These are phyloP conservation scores for Smittia sp. DNA, from an alignment of 2,888 invertebrate species.

Conservation along the genomic window DNA sequence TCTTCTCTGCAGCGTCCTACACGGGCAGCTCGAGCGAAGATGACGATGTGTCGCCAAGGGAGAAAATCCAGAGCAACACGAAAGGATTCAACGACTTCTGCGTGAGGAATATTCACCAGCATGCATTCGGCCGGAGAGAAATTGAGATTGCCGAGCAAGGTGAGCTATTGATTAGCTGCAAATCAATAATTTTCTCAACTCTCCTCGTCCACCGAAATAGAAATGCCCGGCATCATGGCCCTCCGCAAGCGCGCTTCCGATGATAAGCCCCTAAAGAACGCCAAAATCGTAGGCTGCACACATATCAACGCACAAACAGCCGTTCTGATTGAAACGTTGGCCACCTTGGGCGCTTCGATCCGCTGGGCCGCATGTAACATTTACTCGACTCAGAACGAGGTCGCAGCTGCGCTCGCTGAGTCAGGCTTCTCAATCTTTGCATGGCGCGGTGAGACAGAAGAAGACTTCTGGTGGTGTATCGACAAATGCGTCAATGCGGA, in stretches of 20 bases:
- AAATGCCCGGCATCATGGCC: constrained; percentile 98
- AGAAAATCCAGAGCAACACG: constrained; percentile 85
- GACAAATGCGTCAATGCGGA: constrained; percentile 90
- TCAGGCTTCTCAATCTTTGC: constrained; percentile 88
- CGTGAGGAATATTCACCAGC: constrained; percentile 88
- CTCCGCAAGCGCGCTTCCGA: constrained; percentile 85
- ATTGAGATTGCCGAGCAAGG: constrained; percentile 97
- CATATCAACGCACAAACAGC: constrained; percentile 99
- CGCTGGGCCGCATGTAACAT: constrained; percentile 98
- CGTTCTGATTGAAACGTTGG: constrained; percentile 86
- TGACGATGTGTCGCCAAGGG: constrained; percentile 89
- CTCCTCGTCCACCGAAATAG: constrained; percentile 56
- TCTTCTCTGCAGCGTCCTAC: constrained; percentile 55
- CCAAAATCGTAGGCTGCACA: constrained; percentile 95
- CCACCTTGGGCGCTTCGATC: constrained; percentile 83
- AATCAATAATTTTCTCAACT: constrained; percentile 11
- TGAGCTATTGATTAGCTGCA: constrained; percentile 46
- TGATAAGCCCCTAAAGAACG: constrained; percentile 92
- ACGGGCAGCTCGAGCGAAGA: constrained; percentile 87
- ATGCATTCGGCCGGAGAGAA: constrained; percentile 90
- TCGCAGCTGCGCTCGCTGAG: constrained; percentile 92
- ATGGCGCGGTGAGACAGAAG: constrained; percentile 96
- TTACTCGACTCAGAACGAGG: constrained; percentile 98
- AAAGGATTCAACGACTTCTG: constrained; percentile 87
- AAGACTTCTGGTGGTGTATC: constrained; percentile 99